phyloP scores from a whole-genome alignment of 2,888 invertebrate genomes.

The Acanthococcus lagerstroemiae region DNA sequence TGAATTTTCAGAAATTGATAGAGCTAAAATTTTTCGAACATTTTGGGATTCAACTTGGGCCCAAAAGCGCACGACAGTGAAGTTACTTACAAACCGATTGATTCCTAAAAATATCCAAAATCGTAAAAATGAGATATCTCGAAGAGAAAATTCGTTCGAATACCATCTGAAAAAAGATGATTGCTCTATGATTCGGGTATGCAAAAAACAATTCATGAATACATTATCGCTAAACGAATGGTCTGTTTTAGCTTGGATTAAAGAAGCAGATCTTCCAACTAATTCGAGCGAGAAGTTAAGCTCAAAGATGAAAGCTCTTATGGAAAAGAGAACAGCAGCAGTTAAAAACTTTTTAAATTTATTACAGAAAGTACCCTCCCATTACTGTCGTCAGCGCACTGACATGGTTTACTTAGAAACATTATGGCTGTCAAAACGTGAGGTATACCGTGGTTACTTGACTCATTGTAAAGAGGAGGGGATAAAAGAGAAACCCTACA shows the following conservation, averaged over 20 bases:
- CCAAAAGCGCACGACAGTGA: background rate
- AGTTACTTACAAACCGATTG: background rate
- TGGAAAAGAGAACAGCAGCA: background rate
- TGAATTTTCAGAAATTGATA: background rate
- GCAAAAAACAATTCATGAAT: conserved; percentile 15
- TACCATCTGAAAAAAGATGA: conserved; percentile 5
- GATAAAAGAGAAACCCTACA: background rate
- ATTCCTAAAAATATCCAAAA: background rate
- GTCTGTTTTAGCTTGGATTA: conserved; percentile 17
- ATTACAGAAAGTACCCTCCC: conserved; percentile 34
- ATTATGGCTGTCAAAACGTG: background rate
- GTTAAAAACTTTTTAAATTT: conserved; percentile 24
- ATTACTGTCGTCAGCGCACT: conserved; percentile 34
- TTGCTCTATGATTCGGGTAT: background rate
- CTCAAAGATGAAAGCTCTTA: background rate
- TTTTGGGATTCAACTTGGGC: background rate
- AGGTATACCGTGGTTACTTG: background rate
- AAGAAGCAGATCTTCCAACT: background rate
- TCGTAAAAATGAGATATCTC: background rate
- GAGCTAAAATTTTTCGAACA: background rate
- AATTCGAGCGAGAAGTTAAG: background rate
- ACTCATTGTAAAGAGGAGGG: background rate
- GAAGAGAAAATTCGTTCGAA: background rate
- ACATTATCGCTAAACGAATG: conserved; percentile 3
- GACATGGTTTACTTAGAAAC: conserved; percentile 35